phyloP scores from a whole-genome alignment of 2,888 invertebrate genomes.

The Lasioglossum oenotherae region DNA sequence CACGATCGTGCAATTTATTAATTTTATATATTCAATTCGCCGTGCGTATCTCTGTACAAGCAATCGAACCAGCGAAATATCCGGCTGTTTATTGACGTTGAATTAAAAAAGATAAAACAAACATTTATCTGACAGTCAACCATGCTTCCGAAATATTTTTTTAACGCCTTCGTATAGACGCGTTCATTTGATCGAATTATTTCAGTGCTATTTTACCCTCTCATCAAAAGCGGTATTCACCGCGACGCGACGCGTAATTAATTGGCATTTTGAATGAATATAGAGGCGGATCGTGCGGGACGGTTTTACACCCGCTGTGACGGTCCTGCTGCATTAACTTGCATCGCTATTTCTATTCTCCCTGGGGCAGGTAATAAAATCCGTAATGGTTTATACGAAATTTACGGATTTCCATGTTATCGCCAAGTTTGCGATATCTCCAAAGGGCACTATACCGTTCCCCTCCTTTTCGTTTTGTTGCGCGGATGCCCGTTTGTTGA shows the following conservation, averaged over 20 bases:
- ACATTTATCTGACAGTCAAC: neutral
- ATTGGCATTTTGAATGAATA: slow-evolving; percentile 10
- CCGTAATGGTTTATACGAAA: slow-evolving; percentile 14
- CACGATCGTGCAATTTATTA: too few species aligned
- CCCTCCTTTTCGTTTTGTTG: neutral
- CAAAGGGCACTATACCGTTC: neutral
- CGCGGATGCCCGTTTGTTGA: slow-evolving; percentile 8
- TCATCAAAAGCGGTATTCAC: neutral
- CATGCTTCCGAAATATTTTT: slow-evolving; percentile 13
- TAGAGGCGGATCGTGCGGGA: neutral
- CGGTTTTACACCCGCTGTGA: neutral
- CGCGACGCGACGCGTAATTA: slow-evolving; percentile 15
- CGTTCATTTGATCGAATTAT: neutral
- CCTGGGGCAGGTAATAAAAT: slow-evolving; percentile 24
- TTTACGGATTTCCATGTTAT: slow-evolving; percentile 24
- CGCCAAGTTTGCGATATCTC: slow-evolving; percentile 15
- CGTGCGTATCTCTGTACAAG: too few species aligned
- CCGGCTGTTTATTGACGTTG: neutral
- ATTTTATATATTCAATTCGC: neutral
- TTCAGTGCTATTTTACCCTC: neutral
- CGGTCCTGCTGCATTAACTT: slow-evolving; percentile 5
- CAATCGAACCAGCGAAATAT: neutral
- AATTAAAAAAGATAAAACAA: neutral
- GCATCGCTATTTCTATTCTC: slow-evolving; percentile 16
- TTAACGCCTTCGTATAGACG: neutral